These are phyloP conservation scores for Dysidea cf. avara DNA, from an alignment of 37 sponge, comb jelly and placozoan genomes.

Conservation along the genomic window DNA sequence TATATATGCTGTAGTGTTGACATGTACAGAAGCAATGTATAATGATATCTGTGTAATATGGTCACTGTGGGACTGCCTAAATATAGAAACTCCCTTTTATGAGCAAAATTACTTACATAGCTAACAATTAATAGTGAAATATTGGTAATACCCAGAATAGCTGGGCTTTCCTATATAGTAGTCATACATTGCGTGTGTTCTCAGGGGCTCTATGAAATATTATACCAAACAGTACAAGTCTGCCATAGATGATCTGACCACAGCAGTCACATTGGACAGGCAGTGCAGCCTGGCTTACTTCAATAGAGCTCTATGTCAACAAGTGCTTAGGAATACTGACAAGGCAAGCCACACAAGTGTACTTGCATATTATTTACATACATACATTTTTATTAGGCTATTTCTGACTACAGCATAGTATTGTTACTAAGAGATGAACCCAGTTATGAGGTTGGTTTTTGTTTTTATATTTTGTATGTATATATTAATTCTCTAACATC, in stretches of 20 bases:
- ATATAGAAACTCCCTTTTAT: too few species aligned
- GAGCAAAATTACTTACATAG: too few species aligned
- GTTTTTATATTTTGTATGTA: too few species aligned
- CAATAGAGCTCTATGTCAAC: conserved; percentile 89
- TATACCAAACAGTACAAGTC: conserved; percentile 35
- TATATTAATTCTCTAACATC: too few species aligned
- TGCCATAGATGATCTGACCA: conserved; percentile 81
- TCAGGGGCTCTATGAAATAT: conserved; percentile 82
- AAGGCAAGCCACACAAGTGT: conserved; percentile 35
- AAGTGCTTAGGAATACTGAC: conserved; percentile 36
- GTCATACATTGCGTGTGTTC: background rate
- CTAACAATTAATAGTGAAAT: too few species aligned
- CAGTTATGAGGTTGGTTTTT: conserved; percentile 7
- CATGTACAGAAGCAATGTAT: background rate
- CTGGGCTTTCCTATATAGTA: too few species aligned
- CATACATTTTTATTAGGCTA: conserved; percentile 37
- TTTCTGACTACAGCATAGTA: conserved; percentile 73
- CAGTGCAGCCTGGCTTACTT: conserved; percentile 67
- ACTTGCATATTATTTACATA: background rate
- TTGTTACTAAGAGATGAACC: conserved; percentile 25
- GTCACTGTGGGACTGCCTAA: too few species aligned
- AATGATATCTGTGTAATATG: too few species aligned
- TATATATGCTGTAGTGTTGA: background rate
- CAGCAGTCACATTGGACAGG: conserved; percentile 43
- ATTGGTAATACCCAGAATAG: too few species aligned